Percentiles rank a stretch among this genome's conserved stretches.
Conservation (phyloP, 92 coral and sea anemone genomes). For the Metridium senile region DNA sequence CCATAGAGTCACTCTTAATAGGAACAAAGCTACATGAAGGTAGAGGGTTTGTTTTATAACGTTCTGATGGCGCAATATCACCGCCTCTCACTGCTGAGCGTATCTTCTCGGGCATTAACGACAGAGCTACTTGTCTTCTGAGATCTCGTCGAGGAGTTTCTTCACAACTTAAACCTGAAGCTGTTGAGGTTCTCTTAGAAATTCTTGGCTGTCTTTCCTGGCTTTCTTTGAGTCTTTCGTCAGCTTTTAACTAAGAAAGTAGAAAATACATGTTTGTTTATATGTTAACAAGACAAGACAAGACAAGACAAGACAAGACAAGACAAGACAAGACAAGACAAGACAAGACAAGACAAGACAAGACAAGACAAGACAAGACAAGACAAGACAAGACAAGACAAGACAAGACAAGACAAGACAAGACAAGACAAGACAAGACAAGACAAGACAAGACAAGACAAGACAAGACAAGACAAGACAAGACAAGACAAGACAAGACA, state of each 20-base stretch:
- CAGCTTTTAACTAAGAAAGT: slow-evolving; percentile 40
- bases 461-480: too few relatives aligned
- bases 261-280: too few relatives aligned
- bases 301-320: too few relatives aligned
- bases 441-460: too few relatives aligned
- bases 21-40: slow-evolving; percentile 23
- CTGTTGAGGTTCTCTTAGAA: background rate
- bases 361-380: too few relatives aligned
- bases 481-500: too few relatives aligned
- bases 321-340: too few relatives aligned
- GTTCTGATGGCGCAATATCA: slow-evolving; percentile 56
- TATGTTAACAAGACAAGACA: too few relatives aligned
- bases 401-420: too few relatives aligned
- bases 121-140: slow-evolving; percentile 43
- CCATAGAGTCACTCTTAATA: slow-evolving; percentile 21
- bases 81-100: slow-evolving; percentile 72
- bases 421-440: too few relatives aligned
- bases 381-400: too few relatives aligned
- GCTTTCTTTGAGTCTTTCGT: slow-evolving; percentile 47
- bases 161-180: background rate
- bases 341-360: too few relatives aligned
- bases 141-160: slow-evolving; percentile 43
- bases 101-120: slow-evolving; percentile 83
- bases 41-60: slow-evolving; percentile 14
- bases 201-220: slow-evolving; percentile 19